Conservation (phyloP, 2,888 invertebrate species). For the Brenthis daphne region DNA sequence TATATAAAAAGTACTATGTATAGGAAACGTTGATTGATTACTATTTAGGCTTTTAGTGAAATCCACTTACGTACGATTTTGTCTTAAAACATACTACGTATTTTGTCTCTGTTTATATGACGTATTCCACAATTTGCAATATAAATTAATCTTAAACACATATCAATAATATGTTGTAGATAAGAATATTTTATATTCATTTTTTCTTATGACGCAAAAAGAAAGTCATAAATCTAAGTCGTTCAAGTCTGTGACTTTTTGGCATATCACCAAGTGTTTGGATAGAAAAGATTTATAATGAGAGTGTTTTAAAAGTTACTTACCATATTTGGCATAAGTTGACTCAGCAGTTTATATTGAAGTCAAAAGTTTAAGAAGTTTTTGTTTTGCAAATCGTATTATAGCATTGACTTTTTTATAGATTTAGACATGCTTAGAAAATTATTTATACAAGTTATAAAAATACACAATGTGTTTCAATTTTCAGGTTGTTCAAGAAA, state of each 20-base stretch:
- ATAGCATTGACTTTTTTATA: too few relatives aligned
- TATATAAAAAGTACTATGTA: too few relatives aligned
- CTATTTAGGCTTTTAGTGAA: too few relatives aligned
- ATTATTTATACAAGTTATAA: not conserved
- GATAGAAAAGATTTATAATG: slow-evolving; percentile 23
- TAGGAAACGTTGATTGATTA: too few relatives aligned
- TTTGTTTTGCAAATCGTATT: too few relatives aligned
- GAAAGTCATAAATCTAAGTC: slow-evolving; percentile 20
- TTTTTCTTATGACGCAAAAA: slow-evolving; percentile 17
- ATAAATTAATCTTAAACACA: not conserved
- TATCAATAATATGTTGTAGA: not conserved
- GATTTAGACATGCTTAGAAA: not conserved
- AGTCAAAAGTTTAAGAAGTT: too few relatives aligned
- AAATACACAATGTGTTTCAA: too few relatives aligned
- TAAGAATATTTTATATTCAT: slow-evolving; percentile 10
- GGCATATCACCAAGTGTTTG: slow-evolving; percentile 21
- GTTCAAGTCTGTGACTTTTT: slow-evolving; percentile 15
- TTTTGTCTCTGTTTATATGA: too few relatives aligned
- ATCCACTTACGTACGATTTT: too few relatives aligned
- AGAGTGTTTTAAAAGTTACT: slow-evolving; percentile 16
- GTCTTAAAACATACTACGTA: too few relatives aligned
- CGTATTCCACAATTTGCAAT: not conserved
- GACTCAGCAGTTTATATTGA: slow-evolving; percentile 9
- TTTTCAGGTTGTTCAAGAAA: slow-evolving; percentile 93
- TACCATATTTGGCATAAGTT: slow-evolving; percentile 6